Evolutionary conservation across 2,888 invertebrate species (phyloP).

Genomic region (Suillia variegata): DNA sequence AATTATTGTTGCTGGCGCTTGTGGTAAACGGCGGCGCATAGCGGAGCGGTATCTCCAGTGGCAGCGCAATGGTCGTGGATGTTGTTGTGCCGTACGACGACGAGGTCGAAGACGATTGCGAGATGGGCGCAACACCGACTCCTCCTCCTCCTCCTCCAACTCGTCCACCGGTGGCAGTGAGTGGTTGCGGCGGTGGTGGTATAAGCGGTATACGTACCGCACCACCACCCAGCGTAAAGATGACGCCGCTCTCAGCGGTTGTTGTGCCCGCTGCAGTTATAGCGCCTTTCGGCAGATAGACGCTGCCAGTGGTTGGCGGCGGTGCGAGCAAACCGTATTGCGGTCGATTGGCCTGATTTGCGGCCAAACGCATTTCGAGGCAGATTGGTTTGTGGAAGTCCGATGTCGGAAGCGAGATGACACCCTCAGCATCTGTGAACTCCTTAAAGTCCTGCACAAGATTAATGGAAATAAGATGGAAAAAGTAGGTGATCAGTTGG

Average conservation of each 20-base stretch:
- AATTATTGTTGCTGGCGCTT: slow-evolving; percentile 46
- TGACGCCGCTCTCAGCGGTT: slow-evolving; percentile 23
- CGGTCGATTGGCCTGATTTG: slow-evolving; percentile 39
- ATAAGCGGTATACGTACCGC: too few species aligned
- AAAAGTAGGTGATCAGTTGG: too few species aligned
- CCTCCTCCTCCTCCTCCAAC: neutral
- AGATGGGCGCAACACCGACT: slow-evolving; percentile 45
- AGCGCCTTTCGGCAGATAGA: slow-evolving; percentile 15
- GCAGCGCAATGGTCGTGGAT: slow-evolving; percentile 58
- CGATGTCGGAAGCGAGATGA: slow-evolving; percentile 84
- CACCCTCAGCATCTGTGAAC: slow-evolving; percentile 87
- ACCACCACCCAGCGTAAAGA: slow-evolving; percentile 28
- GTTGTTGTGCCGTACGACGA: slow-evolving; percentile 59
- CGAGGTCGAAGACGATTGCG: slow-evolving; percentile 54
- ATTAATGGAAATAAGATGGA: neutral
- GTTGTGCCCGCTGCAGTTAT: slow-evolving; percentile 19
- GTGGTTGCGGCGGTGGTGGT: slow-evolving; percentile 27
- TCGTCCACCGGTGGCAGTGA: slow-evolving; percentile 37
- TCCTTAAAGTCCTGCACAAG: slow-evolving; percentile 81
- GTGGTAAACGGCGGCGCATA: slow-evolving; percentile 49
- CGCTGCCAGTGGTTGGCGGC: slow-evolving; percentile 26
- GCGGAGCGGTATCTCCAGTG: slow-evolving; percentile 55
- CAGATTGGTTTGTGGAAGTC: slow-evolving; percentile 84
- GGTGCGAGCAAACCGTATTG: slow-evolving; percentile 45
- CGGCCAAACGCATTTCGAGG: slow-evolving; percentile 72